Evolutionary conservation across 2,113 vertebrate genomes (phyloP).

Genomic region (Leuciscus idus): DNA sequence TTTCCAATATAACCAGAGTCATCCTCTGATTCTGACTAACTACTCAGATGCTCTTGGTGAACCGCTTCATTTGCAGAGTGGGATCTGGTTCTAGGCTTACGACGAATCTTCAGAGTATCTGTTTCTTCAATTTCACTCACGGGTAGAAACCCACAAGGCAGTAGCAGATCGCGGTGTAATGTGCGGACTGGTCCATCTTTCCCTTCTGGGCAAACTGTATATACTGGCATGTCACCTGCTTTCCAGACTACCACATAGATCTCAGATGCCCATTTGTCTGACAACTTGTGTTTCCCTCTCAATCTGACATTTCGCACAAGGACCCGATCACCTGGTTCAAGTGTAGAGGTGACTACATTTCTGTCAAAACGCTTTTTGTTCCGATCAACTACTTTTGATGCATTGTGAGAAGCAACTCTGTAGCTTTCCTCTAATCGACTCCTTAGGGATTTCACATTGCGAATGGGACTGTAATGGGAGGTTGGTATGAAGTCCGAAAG

Average conservation of each 20-base stretch:
- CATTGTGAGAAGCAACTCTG: conserved; percentile 4
- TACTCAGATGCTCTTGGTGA: neutral
- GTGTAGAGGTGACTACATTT: neutral
- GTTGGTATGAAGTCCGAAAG: neutral
- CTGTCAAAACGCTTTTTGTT: neutral
- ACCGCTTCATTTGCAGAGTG: neutral
- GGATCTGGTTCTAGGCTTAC: neutral
- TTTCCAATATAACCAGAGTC: neutral
- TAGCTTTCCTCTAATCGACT: neutral
- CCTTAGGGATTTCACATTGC: neutral
- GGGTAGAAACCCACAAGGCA: neutral
- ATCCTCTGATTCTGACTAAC: neutral
- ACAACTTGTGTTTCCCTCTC: neutral
- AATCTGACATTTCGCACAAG: neutral
- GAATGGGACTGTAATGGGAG: neutral
- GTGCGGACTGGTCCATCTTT: neutral
- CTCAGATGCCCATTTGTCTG: neutral
- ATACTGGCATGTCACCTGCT: too few relatives aligned
- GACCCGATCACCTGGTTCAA: neutral
- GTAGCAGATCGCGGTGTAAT: neutral
- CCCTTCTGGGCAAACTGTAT: neutral
- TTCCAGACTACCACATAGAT: neutral
- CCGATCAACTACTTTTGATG: neutral
- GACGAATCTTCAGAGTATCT: neutral
- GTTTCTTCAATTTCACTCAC: neutral